Base-by-base conservation (phyloP, 2,888 invertebrate species). In the Plagodis dolabraria region DNA sequence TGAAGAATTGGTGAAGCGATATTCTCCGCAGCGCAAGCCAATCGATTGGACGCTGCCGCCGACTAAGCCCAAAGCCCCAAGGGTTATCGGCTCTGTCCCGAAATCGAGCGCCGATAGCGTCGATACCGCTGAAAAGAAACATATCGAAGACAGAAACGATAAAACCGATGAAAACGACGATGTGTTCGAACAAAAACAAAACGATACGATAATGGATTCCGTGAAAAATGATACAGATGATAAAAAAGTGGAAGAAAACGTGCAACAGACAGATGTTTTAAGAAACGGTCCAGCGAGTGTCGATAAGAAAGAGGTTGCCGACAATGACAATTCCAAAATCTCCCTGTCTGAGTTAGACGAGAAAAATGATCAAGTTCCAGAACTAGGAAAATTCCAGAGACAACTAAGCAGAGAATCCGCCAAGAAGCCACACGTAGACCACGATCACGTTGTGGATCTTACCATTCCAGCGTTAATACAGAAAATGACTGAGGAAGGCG, bases 21-120 rank as follows among this genome's bases (percentile, higher is more conserved):
- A 92, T 69, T 92, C 92, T 11, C 92, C 92, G 9, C 90, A 91
- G 63, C 86, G 90, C 47, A 92, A 92, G 64, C 90, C 90, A 9
- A 68, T 92, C 10, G 86, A 92, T 73, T 91, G 92, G 91, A 86
- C 83, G 55, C 76, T 92, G 67, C 92, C 92, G 33, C 91, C 92
- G 4, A 92, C 92, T 7, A 85, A 83, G 66, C 91, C 92, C 2
- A 82, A 85, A 65, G 83, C 82, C 67, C 92, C 92, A 2, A 82
- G 86, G 67, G 83, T 92, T n/a, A 84, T 92, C 36, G 88, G 82
- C 50, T 89, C 89, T 10, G 87, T 92, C 55, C 88, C 89, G 11
- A 92, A 92, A 74, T 87, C 90, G 40, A 82, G 77, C 58, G 78
- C 79, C 46, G 89, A 85, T 59, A 86, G 85, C 66, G 59, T 80